These are phyloP conservation scores for Drosophila mercatorum DNA, from an alignment of 2,888 invertebrate genomes.

Conservation along the genomic window DNA sequence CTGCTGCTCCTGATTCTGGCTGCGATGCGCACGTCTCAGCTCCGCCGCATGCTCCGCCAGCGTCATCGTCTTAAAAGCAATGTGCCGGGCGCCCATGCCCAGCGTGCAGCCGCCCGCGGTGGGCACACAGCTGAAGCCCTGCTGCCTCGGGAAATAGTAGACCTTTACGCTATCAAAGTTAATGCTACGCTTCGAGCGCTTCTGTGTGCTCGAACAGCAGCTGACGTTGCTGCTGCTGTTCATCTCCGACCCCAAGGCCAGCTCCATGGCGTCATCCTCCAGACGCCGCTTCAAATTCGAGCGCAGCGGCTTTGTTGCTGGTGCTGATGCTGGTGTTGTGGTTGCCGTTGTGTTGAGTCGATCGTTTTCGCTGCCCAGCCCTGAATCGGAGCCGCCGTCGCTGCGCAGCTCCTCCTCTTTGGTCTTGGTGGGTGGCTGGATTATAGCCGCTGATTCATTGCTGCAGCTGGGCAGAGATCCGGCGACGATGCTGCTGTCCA, in stretches of 20 bases:
- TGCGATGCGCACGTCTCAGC: constrained; percentile 93
- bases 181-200: constrained; percentile 92
- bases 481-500: neutral
- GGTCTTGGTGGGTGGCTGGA: constrained; percentile 29
- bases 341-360: constrained; percentile 38
- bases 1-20: constrained; percentile 87
- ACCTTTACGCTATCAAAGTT: constrained; percentile 96
- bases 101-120: constrained; percentile 96
- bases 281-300: constrained; percentile 89
- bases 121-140: constrained; percentile 96
- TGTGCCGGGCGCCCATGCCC: constrained; percentile 93
- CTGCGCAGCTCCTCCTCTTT: constrained; percentile 85
- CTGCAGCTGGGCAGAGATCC: constrained; percentile 16
- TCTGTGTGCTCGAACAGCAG: constrained; percentile 44
- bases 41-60: constrained; percentile 95
- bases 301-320: constrained; percentile 81
- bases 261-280: constrained; percentile 85
- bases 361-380: constrained; percentile 89
- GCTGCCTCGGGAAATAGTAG: constrained; percentile 96
- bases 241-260: constrained; percentile 53
- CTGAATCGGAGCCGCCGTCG: constrained; percentile 94
- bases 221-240: constrained; percentile 15
- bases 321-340: constrained; percentile 6
- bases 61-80: constrained; percentile 91
- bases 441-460: constrained; percentile 5